Conservation (phyloP, 2,113 vertebrate genomes). For the Antigone vipio region DNA sequence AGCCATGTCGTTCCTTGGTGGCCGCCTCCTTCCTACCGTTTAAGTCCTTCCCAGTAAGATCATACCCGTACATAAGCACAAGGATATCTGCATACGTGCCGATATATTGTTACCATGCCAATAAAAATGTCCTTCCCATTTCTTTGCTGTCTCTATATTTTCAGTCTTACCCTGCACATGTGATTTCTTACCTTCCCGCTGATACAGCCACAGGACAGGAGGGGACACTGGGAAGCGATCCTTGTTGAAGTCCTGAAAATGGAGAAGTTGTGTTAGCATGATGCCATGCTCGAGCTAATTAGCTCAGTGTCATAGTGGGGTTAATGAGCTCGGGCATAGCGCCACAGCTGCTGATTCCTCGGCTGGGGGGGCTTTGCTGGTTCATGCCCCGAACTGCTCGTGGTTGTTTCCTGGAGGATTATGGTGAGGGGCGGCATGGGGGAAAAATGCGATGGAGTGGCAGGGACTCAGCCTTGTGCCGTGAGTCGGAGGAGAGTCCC, state of each 20-base stretch:
- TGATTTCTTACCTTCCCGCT: background rate
- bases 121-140: background rate
- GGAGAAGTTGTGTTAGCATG: background rate
- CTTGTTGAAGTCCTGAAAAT: background rate
- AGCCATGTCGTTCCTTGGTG: fast-evolving
- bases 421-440: background rate
- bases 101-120: background rate
- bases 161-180: fast-evolving
- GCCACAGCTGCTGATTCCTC: background rate
- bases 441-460: fast-evolving
- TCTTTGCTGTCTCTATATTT: background rate
- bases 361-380: background rate
- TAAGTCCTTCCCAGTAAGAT: background rate
- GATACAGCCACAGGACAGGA: background rate
- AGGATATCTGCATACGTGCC: background rate
- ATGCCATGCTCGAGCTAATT: background rate
- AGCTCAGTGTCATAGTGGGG: background rate
- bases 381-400: background rate
- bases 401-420: background rate
- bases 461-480: background rate
- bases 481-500: background rate
- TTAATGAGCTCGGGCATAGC: background rate
- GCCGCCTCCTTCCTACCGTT: background rate
- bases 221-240: background rate
- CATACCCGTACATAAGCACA: background rate